Conservation (phyloP, 2,797 vertebrate species). For the Lagorchestes hirsutus region DNA sequence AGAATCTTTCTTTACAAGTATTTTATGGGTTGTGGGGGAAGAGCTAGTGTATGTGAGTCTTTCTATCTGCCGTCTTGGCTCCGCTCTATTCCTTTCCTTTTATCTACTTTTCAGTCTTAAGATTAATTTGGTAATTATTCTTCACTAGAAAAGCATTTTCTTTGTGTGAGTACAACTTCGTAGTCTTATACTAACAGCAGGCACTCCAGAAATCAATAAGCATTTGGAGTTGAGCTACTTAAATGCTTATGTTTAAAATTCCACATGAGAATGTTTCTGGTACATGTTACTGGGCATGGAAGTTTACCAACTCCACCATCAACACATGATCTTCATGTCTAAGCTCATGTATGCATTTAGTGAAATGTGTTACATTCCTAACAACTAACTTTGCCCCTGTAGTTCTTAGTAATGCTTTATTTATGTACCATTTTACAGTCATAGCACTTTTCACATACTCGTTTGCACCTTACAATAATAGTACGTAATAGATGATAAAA, state of each 20-base stretch:
- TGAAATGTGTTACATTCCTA: background rate
- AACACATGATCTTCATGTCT: background rate
- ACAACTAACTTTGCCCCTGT: background rate
- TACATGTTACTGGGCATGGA: background rate
- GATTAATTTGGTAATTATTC: background rate
- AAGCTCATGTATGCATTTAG: background rate
- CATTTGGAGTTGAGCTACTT: background rate
- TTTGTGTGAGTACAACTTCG: background rate
- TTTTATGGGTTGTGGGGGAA: too few species aligned
- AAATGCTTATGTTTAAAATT: background rate
- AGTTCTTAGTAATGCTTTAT: background rate
- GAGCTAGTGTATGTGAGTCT: too few species aligned
- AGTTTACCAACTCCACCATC: background rate
- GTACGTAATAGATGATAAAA: background rate
- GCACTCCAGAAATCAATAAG: background rate
- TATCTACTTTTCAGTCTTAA: background rate
- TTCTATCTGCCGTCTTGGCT: too few species aligned
- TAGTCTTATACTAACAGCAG: background rate
- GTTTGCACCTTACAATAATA: background rate
- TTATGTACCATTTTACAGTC: background rate
- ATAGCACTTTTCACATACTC: background rate
- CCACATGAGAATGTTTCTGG: background rate
- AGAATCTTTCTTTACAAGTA: too few species aligned
- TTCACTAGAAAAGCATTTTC: background rate
- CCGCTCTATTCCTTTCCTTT: background rate